A percentile compares a stretch with the other conserved stretches of the same genome.
These are phyloP conservation scores for Zaprionus ornatus DNA, from an alignment of 1,140 invertebrate species.

Conservation along the genomic window DNA sequence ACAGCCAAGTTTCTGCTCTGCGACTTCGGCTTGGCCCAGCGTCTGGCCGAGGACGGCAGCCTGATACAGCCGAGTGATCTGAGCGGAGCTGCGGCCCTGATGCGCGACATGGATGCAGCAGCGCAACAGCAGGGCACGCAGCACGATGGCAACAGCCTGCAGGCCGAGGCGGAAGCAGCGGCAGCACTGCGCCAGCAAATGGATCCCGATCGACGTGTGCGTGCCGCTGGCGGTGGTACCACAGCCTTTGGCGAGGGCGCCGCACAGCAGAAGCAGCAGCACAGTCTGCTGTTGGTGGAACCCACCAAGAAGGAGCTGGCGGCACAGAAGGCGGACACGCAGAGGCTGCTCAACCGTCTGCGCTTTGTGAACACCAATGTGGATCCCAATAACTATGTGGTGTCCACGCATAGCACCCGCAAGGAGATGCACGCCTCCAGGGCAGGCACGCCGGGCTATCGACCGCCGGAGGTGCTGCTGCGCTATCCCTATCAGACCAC, in stretches of 20 bases:
- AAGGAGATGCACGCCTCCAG: slow-evolving; percentile 88
- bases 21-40: slow-evolving; percentile 95
- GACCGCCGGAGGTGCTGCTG: slow-evolving; percentile 95
- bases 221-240: slow-evolving; percentile 56
- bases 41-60: slow-evolving; percentile 69
- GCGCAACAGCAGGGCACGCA: slow-evolving; percentile 26
- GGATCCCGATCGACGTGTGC: slow-evolving; percentile 4
- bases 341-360: slow-evolving; percentile 57
- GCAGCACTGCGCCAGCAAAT: neutral
- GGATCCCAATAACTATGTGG: slow-evolving; percentile 74
- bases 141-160: slow-evolving; percentile 54
- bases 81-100: slow-evolving; percentile 26
- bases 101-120: slow-evolving; percentile 47
- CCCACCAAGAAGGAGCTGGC: slow-evolving; percentile 53
- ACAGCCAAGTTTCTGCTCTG: slow-evolving; percentile 90
- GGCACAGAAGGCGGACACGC: slow-evolving; percentile 53
- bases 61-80: slow-evolving; percentile 46
- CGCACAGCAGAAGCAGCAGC: neutral
- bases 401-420: slow-evolving; percentile 46
- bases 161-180: slow-evolving; percentile 44
- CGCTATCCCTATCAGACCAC: slow-evolving; percentile 89
- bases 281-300: slow-evolving; percentile 8
- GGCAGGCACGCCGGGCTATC: slow-evolving; percentile 94
- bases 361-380: slow-evolving; percentile 43
- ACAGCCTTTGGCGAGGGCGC: slow-evolving; percentile 5